phyloP scores from a whole-genome alignment of 1,140 invertebrate genomes.

The Drosophila nikananu region DNA sequence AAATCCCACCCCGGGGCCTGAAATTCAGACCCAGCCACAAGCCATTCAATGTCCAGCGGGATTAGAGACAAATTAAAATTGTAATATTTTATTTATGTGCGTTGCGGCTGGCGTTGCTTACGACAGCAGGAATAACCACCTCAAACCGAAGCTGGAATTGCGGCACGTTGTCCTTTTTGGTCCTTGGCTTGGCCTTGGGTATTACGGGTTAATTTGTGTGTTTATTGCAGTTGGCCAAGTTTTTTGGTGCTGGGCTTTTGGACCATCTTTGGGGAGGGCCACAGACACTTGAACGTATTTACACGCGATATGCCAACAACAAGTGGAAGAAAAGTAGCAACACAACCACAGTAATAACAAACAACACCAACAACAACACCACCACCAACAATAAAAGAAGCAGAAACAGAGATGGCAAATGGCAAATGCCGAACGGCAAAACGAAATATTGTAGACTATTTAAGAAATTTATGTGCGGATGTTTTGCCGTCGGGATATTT shows the following conservation, averaged over 20 bases:
- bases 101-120: slow-evolving; percentile 41
- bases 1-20: slow-evolving; percentile 42
- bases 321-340: slow-evolving; percentile 26
- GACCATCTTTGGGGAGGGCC: slow-evolving; percentile 41
- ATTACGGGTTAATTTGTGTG: slow-evolving; percentile 84
- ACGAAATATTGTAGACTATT: slow-evolving; percentile 84
- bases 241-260: slow-evolving; percentile 50
- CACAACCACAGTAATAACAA: slow-evolving; percentile 3
- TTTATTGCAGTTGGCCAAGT: slow-evolving; percentile 83
- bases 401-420: slow-evolving; percentile 55
- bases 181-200: slow-evolving; percentile 60
- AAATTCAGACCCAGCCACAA: slow-evolving; percentile 32
- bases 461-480: slow-evolving; percentile 85
- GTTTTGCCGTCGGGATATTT: slow-evolving; percentile 84
- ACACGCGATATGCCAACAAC: slow-evolving; percentile 66
- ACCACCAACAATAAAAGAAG: slow-evolving; percentile 36
- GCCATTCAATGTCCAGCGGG: slow-evolving; percentile 66
- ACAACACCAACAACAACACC: slow-evolving; percentile 49
- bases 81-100: slow-evolving; percentile 83
- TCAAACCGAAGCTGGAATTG: slow-evolving; percentile 51
- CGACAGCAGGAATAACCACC: slow-evolving; percentile 30
- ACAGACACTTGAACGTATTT: slow-evolving; percentile 81
- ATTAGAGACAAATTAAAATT: slow-evolving; percentile 84
- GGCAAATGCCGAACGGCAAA: slow-evolving; percentile 69
- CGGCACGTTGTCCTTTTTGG: slow-evolving; percentile 71